Evolutionary conservation across 2,797 vertebrate genomes (phyloP).

Genomic region (Cheirogaleus major): DNA sequence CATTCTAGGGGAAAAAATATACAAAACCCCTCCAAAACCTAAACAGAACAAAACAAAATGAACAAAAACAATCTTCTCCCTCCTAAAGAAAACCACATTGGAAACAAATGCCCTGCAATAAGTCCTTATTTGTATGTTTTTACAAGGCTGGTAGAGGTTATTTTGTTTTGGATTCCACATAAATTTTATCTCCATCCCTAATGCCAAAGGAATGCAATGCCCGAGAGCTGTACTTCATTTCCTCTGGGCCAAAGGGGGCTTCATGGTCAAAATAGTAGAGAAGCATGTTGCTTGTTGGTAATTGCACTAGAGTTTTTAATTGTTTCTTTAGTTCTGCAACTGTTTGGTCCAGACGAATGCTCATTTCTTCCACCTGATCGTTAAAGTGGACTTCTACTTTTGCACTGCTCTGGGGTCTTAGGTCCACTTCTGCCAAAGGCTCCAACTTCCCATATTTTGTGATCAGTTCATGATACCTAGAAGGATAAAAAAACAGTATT

Average conservation of each 20-base stretch:
- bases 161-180: conserved; percentile 92
- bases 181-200: conserved; percentile 96
- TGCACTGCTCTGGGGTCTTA: conserved; percentile 92
- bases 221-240: conserved; percentile 93
- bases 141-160: conserved; percentile 77
- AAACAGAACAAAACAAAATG: conserved; percentile 55
- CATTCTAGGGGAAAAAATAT: conserved; percentile 56
- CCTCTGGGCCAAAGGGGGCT: conserved; percentile 93
- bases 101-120: conserved; percentile 80
- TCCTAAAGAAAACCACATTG: conserved; percentile 74
- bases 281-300: conserved; percentile 92
- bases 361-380: conserved; percentile 92
- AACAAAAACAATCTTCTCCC: conserved; percentile 81
- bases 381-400: conserved; percentile 94
- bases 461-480: conserved; percentile 94
- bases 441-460: conserved; percentile 95
- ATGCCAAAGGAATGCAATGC: conserved; percentile 96
- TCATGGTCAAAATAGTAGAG: conserved; percentile 95
- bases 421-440: conserved; percentile 95
- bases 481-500: conserved; percentile 13
- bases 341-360: conserved; percentile 95
- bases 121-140: conserved; percentile 66
- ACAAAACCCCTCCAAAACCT: conserved; percentile 52
- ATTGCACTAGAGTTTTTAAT: conserved; percentile 91
- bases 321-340: conserved; percentile 96